A percentile compares a stretch with the other conserved stretches of the same genome.
Evolutionary conservation across 2,888 invertebrate species (phyloP).

Genomic region (Andrena minutula): DNA sequence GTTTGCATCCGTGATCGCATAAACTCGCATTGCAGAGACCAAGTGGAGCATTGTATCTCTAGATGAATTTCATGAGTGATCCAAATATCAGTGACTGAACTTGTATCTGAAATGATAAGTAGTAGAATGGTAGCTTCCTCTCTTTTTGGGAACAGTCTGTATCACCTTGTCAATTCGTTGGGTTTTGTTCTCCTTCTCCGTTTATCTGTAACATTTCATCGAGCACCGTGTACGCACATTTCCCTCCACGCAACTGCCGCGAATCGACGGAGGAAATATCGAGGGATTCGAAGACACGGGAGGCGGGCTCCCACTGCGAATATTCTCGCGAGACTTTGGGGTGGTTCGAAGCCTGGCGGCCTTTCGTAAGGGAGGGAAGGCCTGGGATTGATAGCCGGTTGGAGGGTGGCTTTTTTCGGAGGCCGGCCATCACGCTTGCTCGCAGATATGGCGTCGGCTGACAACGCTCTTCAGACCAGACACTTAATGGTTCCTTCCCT

Average conservation of each 20-base stretch:
- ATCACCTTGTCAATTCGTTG: not conserved
- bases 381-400: conserved; percentile 77
- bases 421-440: conserved; percentile 82
- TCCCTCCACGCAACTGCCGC: conserved; percentile 55
- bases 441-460: conserved; percentile 81
- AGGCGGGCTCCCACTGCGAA: conserved; percentile 74
- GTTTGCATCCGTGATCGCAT: too few species aligned
- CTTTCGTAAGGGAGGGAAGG: conserved; percentile 71
- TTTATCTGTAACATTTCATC: not conserved
- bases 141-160: not conserved
- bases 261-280: conserved; percentile 70
- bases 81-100: too few species aligned
- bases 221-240: conserved; percentile 27
- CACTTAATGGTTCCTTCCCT: conserved; percentile 3
- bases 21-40: too few species aligned
- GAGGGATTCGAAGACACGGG: conserved; percentile 59
- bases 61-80: too few species aligned
- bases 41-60: too few species aligned
- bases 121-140: not conserved
- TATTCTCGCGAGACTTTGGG: conserved; percentile 80
- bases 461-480: conserved; percentile 53
- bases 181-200: not conserved
- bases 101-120: too few species aligned
- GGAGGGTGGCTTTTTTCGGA: conserved; percentile 82
- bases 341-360: conserved; percentile 69